phyloP scores from a whole-genome alignment of 2,797 vertebrate species.

The Calcarius lapponicus region DNA sequence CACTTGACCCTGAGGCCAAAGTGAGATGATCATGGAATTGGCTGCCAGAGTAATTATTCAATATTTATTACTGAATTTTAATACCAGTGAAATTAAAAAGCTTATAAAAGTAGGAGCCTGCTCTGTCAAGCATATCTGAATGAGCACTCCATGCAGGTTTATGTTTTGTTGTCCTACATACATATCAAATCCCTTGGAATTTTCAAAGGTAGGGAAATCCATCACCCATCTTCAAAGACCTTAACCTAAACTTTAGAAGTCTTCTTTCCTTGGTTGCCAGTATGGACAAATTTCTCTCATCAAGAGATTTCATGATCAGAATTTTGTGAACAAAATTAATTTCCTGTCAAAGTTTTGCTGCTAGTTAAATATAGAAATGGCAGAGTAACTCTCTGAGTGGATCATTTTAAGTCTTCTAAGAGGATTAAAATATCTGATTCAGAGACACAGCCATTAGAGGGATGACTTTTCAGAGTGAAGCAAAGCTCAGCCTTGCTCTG shows the following conservation, averaged over 20 bases:
- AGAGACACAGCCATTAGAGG: not conserved
- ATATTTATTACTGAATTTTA: not conserved
- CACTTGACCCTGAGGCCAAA: not conserved
- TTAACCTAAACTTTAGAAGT: not conserved
- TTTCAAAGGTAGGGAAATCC: not conserved
- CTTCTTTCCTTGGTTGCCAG: not conserved
- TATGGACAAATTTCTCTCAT: not conserved
- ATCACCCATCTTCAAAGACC: not conserved
- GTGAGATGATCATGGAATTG: not conserved
- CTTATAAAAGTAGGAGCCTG: not conserved
- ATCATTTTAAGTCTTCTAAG: slow-evolving; percentile 55
- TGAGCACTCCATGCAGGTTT: not conserved
- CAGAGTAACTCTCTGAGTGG: slow-evolving; percentile 22
- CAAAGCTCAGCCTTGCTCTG: slow-evolving; percentile 16
- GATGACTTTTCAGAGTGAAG: not conserved
- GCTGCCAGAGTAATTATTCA: not conserved
- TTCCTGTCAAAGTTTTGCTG: slow-evolving; percentile 1
- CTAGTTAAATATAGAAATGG: slow-evolving; percentile 42
- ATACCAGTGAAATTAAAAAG: not conserved
- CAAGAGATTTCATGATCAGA: not conserved
- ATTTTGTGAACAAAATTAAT: not conserved
- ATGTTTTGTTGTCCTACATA: not conserved
- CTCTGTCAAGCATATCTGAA: not conserved
- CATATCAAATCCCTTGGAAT: not conserved
- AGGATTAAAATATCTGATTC: slow-evolving; percentile 60